Percentiles rank a stretch among this genome's conserved stretches.
These are phyloP conservation scores for Zaprionus obscuricornis DNA, from an alignment of 2,888 invertebrate genomes.

Conservation along the genomic window DNA sequence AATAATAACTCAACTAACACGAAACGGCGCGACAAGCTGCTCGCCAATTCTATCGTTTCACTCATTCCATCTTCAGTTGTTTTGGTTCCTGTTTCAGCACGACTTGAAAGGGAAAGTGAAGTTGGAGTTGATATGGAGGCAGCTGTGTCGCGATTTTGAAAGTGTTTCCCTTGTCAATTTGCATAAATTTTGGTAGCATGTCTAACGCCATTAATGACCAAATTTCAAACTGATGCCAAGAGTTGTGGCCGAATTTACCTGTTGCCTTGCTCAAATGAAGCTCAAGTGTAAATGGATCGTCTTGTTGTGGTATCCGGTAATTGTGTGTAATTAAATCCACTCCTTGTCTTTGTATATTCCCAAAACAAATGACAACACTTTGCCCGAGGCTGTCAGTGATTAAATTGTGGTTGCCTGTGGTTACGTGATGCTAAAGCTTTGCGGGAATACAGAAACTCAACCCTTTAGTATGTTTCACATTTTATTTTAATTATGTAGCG, in stretches of 20 bases:
- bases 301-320: conserved; percentile 81
- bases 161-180: conserved; percentile 83
- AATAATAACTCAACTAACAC: conserved; percentile 79
- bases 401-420: no score
- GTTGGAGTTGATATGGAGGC: no score
- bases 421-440: conserved; percentile 39
- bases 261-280: conserved; percentile 58
- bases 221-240: no score
- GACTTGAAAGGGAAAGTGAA: no score
- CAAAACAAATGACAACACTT: conserved; percentile 75
- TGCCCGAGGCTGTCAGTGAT: no score
- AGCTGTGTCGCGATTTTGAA: conserved; percentile 58
- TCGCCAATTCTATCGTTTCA: conserved; percentile 3
- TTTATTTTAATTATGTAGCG: conserved; percentile 80
- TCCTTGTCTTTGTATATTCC: conserved; percentile 33
- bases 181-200: conserved; percentile 81
- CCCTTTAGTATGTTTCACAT: conserved; percentile 47
- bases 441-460: no score
- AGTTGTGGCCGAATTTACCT: conserved; percentile 55
- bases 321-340: conserved; percentile 83
- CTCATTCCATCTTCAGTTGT: neutral
- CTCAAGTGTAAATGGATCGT: conserved; percentile 76
- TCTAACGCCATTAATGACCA: conserved; percentile 77
- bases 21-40: conserved; percentile 68
- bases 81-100: no score